Evolutionary conservation across 2,113 vertebrate species (phyloP), one percentile per base, ranked within the genome.

Genomic region (Motacilla alba): DNA sequence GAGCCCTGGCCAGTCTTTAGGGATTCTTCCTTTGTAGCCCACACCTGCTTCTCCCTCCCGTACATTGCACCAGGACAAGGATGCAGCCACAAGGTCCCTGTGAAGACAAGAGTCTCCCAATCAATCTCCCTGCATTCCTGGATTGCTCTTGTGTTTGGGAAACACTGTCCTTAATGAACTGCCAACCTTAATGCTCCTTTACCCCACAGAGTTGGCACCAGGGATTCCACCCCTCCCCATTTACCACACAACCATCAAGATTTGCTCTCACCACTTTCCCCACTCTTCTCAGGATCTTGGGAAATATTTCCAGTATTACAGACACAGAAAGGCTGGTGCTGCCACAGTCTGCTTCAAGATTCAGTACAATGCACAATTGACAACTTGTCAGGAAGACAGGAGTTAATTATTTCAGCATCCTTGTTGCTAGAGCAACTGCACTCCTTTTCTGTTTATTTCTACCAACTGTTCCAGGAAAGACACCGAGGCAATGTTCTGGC

Each of bases 391-490:
- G 82, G 39, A 31, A 76, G 43, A 91, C 24, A 83, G 60, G 85
- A 83, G 76, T 91, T 94, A 92, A 88, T 89, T 79, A 94, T 66
- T 73, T 16, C 87, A 83, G 64, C 88, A 37, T 75, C 43, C 59
- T 44, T 59, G 92, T 96, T 97, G 94, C 91, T 85, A 93, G 44
- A 95, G 93, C 59, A 95, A 96, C 91, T 91, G 62, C 66, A 73
- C 69, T 82, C 66, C 58, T 88, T 93, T 80, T 83, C 93, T 83
- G 91, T 88, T 92, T 94, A 93, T 77, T 92, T 78, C 44, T 75
- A 90, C 91, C 68, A 91, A 91, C 72, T 76, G 66, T 89, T 96
- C 59, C 89, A 96, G 92, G 56, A 93, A 79, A 93, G 68, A 76
- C 41, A 94, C 35, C 2, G 1, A 80, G 55, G 70, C 68, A 66